Conservation (phyloP, 2,888 invertebrate species). For the Agonopterix alstromeriana region DNA sequence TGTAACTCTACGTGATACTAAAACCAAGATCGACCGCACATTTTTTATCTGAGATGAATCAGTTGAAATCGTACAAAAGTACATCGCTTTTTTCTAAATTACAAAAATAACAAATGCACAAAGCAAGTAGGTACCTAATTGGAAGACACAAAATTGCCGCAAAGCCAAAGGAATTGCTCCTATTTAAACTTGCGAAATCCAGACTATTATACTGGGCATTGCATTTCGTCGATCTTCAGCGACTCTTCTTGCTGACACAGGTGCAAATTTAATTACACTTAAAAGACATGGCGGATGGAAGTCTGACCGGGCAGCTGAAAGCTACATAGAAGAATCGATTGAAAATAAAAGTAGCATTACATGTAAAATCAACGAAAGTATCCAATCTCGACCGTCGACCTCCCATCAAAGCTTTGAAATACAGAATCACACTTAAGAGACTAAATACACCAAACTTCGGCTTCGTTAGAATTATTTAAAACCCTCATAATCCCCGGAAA, state of each 20-base stretch:
- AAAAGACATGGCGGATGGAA: too few species aligned
- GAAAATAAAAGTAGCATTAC: too few species aligned
- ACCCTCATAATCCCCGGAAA: neutral
- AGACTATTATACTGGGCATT: slow-evolving; percentile 1
- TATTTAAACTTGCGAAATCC: slow-evolving; percentile 4
- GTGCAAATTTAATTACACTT: too few species aligned
- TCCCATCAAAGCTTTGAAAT: neutral
- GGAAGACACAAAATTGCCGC: slow-evolving; percentile 9
- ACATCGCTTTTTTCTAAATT: slow-evolving; percentile 7
- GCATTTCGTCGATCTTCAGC: slow-evolving; percentile 5
- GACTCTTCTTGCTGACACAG: neutral
- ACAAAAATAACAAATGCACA: slow-evolving; percentile 9
- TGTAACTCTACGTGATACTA: slow-evolving; percentile 4
- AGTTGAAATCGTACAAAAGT: neutral
- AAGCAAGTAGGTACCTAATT: slow-evolving; percentile 7
- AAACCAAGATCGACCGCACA: slow-evolving; percentile 1
- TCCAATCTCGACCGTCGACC: neutral
- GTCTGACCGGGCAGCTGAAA: too few species aligned
- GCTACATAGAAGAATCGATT: too few species aligned
- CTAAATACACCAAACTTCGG: neutral
- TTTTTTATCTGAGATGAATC: neutral
- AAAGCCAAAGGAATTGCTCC: slow-evolving; percentile 11
- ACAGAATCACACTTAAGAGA: neutral
- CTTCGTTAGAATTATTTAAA: neutral
- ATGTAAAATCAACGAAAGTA: too few species aligned